Conservation (phyloP, 2,888 invertebrate species). For the Tenthredo amoena region DNA sequence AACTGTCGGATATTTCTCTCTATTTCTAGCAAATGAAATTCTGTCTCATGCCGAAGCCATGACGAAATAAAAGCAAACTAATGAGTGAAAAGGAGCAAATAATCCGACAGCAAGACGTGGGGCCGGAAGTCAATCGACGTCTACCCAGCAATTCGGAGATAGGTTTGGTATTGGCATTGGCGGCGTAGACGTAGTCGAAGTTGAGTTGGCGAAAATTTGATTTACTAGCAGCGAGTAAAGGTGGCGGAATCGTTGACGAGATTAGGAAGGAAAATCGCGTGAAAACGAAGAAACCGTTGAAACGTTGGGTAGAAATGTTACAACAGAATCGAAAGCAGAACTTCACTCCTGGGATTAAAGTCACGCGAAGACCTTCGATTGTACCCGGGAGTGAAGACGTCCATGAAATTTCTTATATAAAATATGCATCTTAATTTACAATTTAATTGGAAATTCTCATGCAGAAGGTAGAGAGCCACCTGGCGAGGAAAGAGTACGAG, state of each 20-base stretch:
- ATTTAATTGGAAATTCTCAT: slow-evolving; percentile 68
- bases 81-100: slow-evolving; percentile 40
- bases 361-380: slow-evolving; percentile 21
- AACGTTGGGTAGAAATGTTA: slow-evolving; percentile 1
- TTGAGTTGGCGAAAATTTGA: slow-evolving; percentile 61
- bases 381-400: not conserved
- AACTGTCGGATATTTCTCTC: slow-evolving; percentile 10
- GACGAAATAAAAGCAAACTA: slow-evolving; percentile 21
- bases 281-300: slow-evolving; percentile 45
- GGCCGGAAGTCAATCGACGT: slow-evolving; percentile 40
- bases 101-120: slow-evolving; percentile 30
- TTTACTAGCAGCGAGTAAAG: slow-evolving; percentile 58
- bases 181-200: slow-evolving; percentile 54
- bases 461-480: not conserved
- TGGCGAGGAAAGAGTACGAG: not conserved
- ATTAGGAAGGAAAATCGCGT: slow-evolving; percentile 56
- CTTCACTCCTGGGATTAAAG: not conserved
- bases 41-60: slow-evolving; percentile 3
- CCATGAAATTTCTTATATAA: slow-evolving; percentile 56
- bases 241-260: slow-evolving; percentile 64
- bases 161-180: slow-evolving; percentile 27
- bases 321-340: slow-evolving; percentile 11
- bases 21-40: slow-evolving; percentile 29
- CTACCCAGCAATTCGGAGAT: slow-evolving; percentile 26
- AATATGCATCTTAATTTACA: slow-evolving; percentile 71